phyloP scores from a whole-genome alignment of 2,888 invertebrate genomes.

The Lottia gigantea region DNA sequence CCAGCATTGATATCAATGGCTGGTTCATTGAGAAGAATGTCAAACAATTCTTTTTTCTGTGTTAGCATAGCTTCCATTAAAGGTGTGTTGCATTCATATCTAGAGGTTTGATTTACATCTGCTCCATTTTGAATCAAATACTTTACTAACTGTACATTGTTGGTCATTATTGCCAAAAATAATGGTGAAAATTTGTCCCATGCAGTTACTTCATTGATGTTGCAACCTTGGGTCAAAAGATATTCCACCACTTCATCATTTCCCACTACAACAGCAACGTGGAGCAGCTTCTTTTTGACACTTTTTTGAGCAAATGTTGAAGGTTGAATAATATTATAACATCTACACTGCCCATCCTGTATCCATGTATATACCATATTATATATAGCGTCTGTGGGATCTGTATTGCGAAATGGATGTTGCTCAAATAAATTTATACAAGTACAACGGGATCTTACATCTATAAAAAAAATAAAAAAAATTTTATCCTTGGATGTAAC shows the following conservation, averaged over 20 bases:
- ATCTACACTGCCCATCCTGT: conserved; percentile 26
- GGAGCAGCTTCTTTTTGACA: conserved; percentile 31
- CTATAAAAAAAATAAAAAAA: conserved; percentile 20
- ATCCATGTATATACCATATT: conserved; percentile 20
- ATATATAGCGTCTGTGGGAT: conserved; percentile 23
- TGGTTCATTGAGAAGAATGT: conserved; percentile 32
- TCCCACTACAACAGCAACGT: conserved; percentile 36
- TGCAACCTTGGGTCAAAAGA: conserved; percentile 29
- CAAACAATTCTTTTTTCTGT: conserved; percentile 37
- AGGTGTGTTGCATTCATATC: conserved; percentile 31
- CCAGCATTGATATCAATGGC: conserved; percentile 36
- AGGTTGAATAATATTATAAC: conserved; percentile 17
- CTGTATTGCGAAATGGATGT: conserved; percentile 32
- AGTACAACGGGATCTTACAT: conserved; percentile 29
- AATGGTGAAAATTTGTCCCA: conserved; percentile 37
- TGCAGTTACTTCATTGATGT: conserved; percentile 33
- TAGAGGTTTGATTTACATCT: conserved; percentile 24
- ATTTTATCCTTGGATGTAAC: not conserved
- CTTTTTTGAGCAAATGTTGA: not conserved
- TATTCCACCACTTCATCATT: conserved; percentile 25
- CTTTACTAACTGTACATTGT: conserved; percentile 34
- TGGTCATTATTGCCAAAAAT: conserved; percentile 37
- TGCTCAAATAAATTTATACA: conserved; percentile 38
- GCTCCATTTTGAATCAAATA: conserved; percentile 21
- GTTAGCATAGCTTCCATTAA: conserved; percentile 40